Conservation (phyloP, 2,797 vertebrate genomes). For the Phrynocephalus vlangalii region DNA sequence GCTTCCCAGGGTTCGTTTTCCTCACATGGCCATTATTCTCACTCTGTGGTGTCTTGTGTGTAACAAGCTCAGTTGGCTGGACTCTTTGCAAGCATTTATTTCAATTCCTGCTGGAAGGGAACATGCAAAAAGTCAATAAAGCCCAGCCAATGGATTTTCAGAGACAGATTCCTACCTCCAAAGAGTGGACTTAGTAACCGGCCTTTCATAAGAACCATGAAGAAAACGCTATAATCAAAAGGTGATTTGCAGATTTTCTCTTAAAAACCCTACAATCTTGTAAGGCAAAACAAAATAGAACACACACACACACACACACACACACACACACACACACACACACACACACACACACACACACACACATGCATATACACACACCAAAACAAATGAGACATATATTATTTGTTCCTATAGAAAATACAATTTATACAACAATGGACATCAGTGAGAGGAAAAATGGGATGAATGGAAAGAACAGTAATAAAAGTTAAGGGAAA, state of each 20-base stretch:
- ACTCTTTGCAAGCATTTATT: constrained; percentile 29
- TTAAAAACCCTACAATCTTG: background rate
- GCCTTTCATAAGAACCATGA: fast-evolving
- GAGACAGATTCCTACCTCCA: background rate
- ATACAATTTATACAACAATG: background rate
- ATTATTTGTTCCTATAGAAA: background rate
- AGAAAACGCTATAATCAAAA: background rate
- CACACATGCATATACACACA: background rate
- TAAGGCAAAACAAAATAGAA: background rate
- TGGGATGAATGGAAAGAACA: background rate
- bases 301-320: too few species aligned
- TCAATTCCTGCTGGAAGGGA: constrained; percentile 12
- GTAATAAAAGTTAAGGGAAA: background rate
- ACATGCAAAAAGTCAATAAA: background rate
- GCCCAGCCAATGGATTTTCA: fast-evolving
- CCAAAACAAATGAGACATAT: background rate
- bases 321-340: background rate
- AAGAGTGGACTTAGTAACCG: background rate
- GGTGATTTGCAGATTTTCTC: background rate
- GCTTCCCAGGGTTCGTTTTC: constrained; percentile 45
- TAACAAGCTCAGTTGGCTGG: constrained; percentile 46
- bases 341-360: background rate
- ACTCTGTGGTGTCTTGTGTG: constrained; percentile 19
- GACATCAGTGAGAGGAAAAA: background rate
- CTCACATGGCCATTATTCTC: background rate